These are phyloP conservation scores for Scaptomyza polygonia DNA, from an alignment of 2,888 invertebrate species.

Conservation along the genomic window DNA sequence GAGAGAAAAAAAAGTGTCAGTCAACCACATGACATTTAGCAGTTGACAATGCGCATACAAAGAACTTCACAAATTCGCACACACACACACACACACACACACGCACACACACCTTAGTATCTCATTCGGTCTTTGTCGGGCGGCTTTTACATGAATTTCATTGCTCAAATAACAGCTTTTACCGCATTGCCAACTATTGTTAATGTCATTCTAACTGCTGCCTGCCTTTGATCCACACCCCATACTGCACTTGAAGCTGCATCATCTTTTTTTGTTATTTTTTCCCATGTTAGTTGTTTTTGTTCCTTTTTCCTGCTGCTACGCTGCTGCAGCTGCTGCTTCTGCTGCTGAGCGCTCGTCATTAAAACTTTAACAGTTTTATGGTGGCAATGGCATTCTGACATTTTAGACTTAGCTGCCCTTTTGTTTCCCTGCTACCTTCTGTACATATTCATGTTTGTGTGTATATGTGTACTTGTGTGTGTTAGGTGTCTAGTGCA, in stretches of 20 bases:
- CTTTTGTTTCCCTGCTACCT: conserved; percentile 21
- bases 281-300: background rate
- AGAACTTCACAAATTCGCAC: conserved; percentile 16
- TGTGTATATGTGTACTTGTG: background rate
- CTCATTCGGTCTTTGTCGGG: conserved; percentile 9
- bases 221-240: conserved; percentile 23
- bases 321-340: conserved; percentile 20
- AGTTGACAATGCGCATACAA: conserved; percentile 43
- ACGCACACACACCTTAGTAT: conserved; percentile 9
- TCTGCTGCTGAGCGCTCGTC: conserved; percentile 48
- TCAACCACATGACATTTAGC: conserved; percentile 65
- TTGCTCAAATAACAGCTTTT: conserved; percentile 71
- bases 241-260: conserved; percentile 20
- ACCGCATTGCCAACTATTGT: conserved; percentile 75
- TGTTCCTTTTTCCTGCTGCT: background rate
- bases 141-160: conserved; percentile 57
- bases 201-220: conserved; percentile 69
- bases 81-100: conserved; percentile 8
- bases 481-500: conserved; percentile 41
- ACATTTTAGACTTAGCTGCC: conserved; percentile 58
- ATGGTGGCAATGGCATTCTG: conserved; percentile 61
- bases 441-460: background rate
- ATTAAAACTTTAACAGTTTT: conserved; percentile 76
- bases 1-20: conserved; percentile 37
- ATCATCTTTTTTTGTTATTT: conserved; percentile 16